Base-by-base conservation (phyloP, 2,888 invertebrate genomes). In the Hecatera dysodea region DNA sequence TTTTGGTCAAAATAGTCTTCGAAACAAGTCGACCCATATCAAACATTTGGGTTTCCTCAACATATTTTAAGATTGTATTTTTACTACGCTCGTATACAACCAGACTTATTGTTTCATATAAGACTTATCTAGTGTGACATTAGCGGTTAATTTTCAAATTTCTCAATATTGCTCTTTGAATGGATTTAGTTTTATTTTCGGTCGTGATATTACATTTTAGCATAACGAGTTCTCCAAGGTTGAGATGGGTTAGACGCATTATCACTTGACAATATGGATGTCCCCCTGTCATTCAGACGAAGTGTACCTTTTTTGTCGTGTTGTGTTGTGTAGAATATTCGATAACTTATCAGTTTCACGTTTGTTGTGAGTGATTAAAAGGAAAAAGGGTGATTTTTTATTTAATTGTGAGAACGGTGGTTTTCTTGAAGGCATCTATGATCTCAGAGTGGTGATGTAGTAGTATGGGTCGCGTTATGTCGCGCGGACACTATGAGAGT, bases 221-320 rank as follows among this genome's bases (percentile, higher is more conserved):
- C 94, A 95, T 94, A 95, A 95, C 95, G 67, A 85, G 95, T 95
- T 94, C 75, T 85, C 89, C 93, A 93, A 95, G 94, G 94, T 93
- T 92, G 90, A 83, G 81, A 83, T 87, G 81, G 87, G 83, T 86
- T 81, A 89, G 87, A 87, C 86, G 85, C 81, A 85, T 87, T 90
- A 89, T 86, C 87, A 86, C 80, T 88, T 79, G 85, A 90, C 86
- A 85, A 86, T 90, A 90, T 89, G 86, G 86, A 86, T 88, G 87
- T 86, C 82, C 84, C 76, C 82, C 80, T 84, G 83, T 85, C 85
- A 87, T 87, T 84, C 84, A 84, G 79, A 78, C 76, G 62, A 67
- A 73, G 57, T 64, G 50, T 68, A 71, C 27, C 33, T 70, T 75
- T 71, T 80, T 82, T 60, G 48, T 74, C 36, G 53, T 63, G 36